Evolutionary conservation across 1,140 invertebrate species (phyloP).

Genomic region (Micrasema longulum): DNA sequence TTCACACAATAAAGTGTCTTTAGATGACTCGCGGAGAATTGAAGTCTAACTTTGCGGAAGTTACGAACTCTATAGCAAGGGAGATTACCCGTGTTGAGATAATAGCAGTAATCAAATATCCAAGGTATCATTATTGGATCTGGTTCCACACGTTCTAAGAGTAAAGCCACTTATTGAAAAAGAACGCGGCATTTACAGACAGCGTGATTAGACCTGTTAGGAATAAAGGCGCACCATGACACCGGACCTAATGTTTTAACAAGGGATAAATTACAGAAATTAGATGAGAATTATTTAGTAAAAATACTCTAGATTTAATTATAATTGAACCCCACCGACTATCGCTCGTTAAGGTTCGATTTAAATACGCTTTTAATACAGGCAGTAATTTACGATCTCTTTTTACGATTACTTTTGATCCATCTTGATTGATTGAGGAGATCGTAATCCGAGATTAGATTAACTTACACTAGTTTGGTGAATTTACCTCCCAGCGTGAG

Average conservation of each 20-base stretch:
- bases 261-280: neutral
- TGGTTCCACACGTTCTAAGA: conserved; percentile 22
- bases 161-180: neutral
- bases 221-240: neutral
- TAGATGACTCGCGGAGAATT: neutral
- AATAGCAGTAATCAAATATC: conserved; percentile 27
- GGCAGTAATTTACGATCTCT: neutral
- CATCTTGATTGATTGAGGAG: conserved; percentile 22
- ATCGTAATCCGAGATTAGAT: conserved; percentile 14
- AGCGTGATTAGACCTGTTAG: neutral
- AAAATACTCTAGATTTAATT: too few relatives aligned
- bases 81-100: conserved; percentile 18
- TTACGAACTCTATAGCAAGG: neutral
- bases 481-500: conserved; percentile 5
- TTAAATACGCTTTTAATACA: conserved; percentile 22
- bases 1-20: neutral
- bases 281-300: neutral
- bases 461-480: conserved; percentile 10
- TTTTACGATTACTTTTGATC: conserved; percentile 5
- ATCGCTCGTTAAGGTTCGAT: neutral
- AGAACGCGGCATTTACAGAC: conserved; percentile 6
- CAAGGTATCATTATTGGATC: conserved; percentile 18
- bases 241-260: conserved; percentile 4
- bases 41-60: conserved; percentile 2
- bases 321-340: neutral